A percentile compares a stretch with the other conserved stretches of the same genome.
These are phyloP conservation scores for Rhyacophila brunnea DNA, from an alignment of 1,140 invertebrate genomes.

Conservation along the genomic window DNA sequence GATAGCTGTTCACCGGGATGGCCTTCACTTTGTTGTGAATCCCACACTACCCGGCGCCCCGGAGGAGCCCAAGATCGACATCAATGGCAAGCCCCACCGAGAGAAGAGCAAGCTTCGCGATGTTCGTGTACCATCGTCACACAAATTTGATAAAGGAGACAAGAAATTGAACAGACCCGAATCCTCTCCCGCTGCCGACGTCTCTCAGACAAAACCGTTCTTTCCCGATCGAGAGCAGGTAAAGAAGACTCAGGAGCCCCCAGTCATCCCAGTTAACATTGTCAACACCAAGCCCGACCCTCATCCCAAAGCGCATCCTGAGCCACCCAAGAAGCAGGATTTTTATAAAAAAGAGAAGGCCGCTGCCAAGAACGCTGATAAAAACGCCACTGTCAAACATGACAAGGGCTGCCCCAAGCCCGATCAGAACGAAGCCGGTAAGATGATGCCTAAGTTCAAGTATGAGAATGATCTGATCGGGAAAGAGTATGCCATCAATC, in stretches of 20 bases:
- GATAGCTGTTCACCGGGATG: slow-evolving; percentile 12
- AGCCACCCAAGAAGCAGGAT: slow-evolving; percentile 53
- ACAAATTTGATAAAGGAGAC: slow-evolving; percentile 50
- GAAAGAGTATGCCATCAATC: slow-evolving; percentile 58
- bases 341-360: slow-evolving; percentile 55
- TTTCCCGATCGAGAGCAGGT: slow-evolving; percentile 50
- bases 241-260: slow-evolving; percentile 45
- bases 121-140: slow-evolving; percentile 51
- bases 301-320: slow-evolving; percentile 43
- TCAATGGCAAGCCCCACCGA: slow-evolving; percentile 39
- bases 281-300: slow-evolving; percentile 49
- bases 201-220: slow-evolving; percentile 50
- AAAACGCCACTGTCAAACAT: slow-evolving; percentile 47
- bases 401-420: slow-evolving; percentile 48
- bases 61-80: slow-evolving; percentile 45
- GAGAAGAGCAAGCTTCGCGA: slow-evolving; percentile 53
- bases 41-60: slow-evolving; percentile 13
- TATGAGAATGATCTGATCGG: slow-evolving; percentile 55
- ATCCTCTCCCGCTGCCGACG: slow-evolving; percentile 39
- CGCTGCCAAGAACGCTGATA: slow-evolving; percentile 45
- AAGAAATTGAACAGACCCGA: slow-evolving; percentile 45
- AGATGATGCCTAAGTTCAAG: slow-evolving; percentile 56
- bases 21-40: slow-evolving; percentile 20
- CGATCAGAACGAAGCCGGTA: slow-evolving; percentile 51
- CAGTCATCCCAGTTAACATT: slow-evolving; percentile 50